Evolutionary conservation across 2,113 vertebrate genomes (phyloP).

Genomic region (human): GRCh38 chr7:12713001-12713500

Average conservation of each 20-base stretch:
- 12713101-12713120: neutral
- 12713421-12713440: neutral
- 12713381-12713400: neutral
- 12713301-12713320: neutral
- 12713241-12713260: neutral
- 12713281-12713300: neutral
- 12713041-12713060: neutral
- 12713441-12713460: neutral
- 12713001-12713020: neutral
- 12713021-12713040: neutral
- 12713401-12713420: neutral
- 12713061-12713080: conserved; percentile 1
- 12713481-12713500: neutral
- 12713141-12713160: neutral
- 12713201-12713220: neutral
- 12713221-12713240: neutral
- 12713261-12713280: neutral
- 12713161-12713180: neutral
- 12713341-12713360: neutral
- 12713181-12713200: neutral
- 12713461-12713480: neutral
- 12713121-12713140: neutral
- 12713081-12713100: conserved; percentile 22
- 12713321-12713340: neutral
- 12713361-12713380: neutral